A percentile compares a stretch with the other conserved stretches of the same genome.
phyloP scores from a whole-genome alignment of 2,888 invertebrate species.

The Syrista parreyssii region DNA sequence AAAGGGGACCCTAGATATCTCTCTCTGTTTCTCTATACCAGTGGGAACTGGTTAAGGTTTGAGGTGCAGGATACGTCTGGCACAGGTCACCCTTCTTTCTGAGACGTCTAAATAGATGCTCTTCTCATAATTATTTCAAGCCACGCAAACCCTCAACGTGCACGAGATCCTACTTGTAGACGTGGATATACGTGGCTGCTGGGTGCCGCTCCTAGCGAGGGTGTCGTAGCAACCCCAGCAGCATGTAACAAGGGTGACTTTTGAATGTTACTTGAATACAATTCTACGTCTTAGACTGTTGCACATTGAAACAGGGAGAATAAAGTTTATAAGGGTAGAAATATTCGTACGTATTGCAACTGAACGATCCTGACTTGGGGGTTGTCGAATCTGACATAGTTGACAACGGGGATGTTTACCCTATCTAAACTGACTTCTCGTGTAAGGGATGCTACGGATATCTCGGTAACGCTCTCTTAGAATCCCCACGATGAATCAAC shows the following conservation, averaged over 20 bases:
- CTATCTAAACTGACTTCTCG: neutral
- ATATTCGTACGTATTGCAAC: neutral
- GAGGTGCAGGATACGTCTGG: neutral
- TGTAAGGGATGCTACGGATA: neutral
- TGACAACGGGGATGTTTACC: neutral
- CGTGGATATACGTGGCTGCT: neutral
- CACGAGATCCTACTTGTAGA: neutral
- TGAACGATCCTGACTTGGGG: neutral
- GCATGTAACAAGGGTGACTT: neutral
- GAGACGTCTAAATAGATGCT: neutral
- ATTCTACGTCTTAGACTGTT: neutral
- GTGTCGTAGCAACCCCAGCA: neutral
- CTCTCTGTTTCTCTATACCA: neutral
- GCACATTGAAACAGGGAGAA: neutral
- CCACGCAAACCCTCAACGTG: neutral
- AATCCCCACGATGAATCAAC: neutral
- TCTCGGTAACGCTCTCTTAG: no score
- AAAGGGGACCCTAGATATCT: neutral
- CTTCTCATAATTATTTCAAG: constrained; percentile 11
- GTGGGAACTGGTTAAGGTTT: neutral
- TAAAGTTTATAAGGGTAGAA: neutral
- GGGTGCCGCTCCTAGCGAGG: neutral
- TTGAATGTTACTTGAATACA: neutral
- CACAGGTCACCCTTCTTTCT: neutral
- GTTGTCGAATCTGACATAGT: neutral